Conservation (phyloP, 1,140 invertebrate species). For the Venturia canescens region DNA sequence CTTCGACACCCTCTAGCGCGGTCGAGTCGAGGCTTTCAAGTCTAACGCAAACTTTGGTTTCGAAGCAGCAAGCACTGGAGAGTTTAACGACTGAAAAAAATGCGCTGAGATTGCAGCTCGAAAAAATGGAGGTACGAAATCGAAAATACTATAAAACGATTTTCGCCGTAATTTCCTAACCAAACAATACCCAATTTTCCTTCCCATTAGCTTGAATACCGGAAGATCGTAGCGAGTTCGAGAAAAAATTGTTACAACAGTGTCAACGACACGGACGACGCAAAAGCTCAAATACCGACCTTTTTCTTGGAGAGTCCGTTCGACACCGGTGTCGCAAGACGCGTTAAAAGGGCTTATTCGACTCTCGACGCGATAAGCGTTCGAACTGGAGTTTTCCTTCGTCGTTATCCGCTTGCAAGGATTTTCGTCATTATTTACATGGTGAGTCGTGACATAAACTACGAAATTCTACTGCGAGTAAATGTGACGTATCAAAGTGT, state of each 20-base stretch:
- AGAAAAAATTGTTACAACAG: constrained; percentile 76
- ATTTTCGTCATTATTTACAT: constrained; percentile 88
- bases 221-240: constrained; percentile 67
- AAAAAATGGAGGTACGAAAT: constrained; percentile 83
- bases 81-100: constrained; percentile 87
- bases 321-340: constrained; percentile 86
- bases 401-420: constrained; percentile 88
- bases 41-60: constrained; percentile 87
- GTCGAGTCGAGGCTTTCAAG: constrained; percentile 83
- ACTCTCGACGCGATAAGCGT: constrained; percentile 87
- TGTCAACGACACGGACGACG: constrained; percentile 83
- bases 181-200: neutral
- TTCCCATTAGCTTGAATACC: constrained; percentile 75
- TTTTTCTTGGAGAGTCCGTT: constrained; percentile 87
- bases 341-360: constrained; percentile 88
- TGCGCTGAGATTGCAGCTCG: constrained; percentile 86
- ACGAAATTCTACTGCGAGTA: too few relatives aligned
- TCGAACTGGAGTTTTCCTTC: constrained; percentile 86
- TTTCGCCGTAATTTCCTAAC: neutral
- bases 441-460: constrained; percentile 70
- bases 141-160: neutral
- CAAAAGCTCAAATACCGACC: constrained; percentile 82
- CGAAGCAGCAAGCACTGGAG: constrained; percentile 88
- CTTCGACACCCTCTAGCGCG: constrained; percentile 79
- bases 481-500: too few relatives aligned